Conservation (phyloP, 2,888 invertebrate genomes). For the Drosophila peninsularis region DNA sequence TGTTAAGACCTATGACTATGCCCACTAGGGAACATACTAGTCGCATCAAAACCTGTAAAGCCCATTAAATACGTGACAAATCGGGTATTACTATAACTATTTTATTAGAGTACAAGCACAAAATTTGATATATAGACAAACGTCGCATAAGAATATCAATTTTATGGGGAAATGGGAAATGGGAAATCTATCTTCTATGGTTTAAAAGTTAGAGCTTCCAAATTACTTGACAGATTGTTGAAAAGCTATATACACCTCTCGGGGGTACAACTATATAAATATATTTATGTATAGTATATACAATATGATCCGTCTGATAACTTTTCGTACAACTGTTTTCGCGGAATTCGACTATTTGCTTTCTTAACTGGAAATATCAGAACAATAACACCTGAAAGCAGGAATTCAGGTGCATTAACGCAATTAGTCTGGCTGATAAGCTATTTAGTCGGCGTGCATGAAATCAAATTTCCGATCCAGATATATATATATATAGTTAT, state of each 20-base stretch:
- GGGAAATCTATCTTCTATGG: too few species aligned
- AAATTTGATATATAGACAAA: too few species aligned
- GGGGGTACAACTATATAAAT: background rate
- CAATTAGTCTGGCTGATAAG: constrained; percentile 4
- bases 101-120: background rate
- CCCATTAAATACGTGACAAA: background rate
- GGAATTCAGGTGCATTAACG: background rate
- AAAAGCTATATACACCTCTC: background rate
- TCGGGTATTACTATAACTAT: background rate
- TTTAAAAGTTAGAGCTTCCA: too few species aligned
- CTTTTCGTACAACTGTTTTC: background rate
- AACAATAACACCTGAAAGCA: background rate
- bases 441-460: background rate
- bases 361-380: background rate
- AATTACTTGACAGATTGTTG: too few species aligned
- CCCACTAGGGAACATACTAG: too few species aligned
- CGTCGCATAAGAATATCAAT: too few species aligned
- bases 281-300: too few species aligned
- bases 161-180: too few species aligned
- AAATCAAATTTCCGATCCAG: background rate
- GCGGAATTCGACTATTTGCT: background rate
- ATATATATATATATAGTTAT: background rate
- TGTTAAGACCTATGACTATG: background rate
- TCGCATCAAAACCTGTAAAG: background rate
- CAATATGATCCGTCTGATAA: background rate